Conservation (phyloP, 2,797 vertebrate species). For the Myotis myotis region DNA sequence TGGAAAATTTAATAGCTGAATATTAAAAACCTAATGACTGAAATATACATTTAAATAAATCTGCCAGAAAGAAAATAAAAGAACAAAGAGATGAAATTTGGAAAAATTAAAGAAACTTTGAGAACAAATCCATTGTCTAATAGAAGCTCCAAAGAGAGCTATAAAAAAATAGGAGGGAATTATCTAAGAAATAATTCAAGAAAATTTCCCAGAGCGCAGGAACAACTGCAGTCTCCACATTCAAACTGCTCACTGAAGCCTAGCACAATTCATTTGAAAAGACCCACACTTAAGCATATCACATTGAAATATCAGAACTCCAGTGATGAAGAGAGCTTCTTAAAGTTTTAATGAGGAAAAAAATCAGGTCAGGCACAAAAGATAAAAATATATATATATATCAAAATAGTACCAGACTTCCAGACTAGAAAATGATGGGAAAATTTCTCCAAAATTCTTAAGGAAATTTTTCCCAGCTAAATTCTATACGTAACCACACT, state of each 20-base stretch:
- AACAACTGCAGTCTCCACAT: not conserved
- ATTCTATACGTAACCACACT: not conserved
- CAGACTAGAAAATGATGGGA: not conserved
- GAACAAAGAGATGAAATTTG: not conserved
- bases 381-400: not conserved
- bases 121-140: not conserved
- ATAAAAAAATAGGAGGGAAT: not conserved
- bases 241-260: not conserved
- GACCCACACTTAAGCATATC: not conserved
- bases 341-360: not conserved
- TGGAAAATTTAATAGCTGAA: not conserved
- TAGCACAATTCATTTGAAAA: not conserved
- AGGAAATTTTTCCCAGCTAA: not conserved
- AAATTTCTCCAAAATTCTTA: not conserved
- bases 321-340: not conserved
- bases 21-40: not conserved
- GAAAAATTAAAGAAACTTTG: not conserved
- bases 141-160: not conserved
- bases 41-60: not conserved
- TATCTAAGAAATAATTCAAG: constrained; percentile 1
- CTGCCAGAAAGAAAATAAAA: not conserved
- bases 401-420: not conserved
- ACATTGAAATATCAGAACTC: not conserved
- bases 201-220: not conserved
- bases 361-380: not conserved